phyloP scores from a whole-genome alignment of 2,113 vertebrate genomes.

The Prionailurus viverrinus region DNA sequence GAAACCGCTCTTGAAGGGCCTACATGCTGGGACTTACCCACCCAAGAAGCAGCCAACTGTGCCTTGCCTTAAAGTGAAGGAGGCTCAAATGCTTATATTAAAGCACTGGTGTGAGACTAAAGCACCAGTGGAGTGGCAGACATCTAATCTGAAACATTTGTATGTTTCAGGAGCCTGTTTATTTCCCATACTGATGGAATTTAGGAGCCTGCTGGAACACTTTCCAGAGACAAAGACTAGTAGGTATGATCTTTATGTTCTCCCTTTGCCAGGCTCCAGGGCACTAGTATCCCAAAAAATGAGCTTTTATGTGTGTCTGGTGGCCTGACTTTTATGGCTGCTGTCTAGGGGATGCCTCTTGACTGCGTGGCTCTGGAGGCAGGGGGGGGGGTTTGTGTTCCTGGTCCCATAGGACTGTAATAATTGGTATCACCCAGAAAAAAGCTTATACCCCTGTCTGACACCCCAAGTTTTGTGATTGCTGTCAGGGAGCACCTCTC shows the following conservation, averaged over 20 bases:
- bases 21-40: not conserved
- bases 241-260: not conserved
- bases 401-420: not conserved
- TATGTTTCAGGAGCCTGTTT: no score
- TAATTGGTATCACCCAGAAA: not conserved
- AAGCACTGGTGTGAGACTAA: not conserved
- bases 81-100: not conserved
- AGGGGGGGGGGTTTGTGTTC: not conserved
- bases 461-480: not conserved
- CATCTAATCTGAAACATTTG: not conserved
- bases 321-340: not conserved
- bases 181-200: no score
- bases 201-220: not conserved
- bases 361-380: not conserved
- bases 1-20: not conserved
- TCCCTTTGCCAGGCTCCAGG: not conserved
- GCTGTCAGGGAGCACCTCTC: not conserved
- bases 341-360: not conserved
- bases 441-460: not conserved
- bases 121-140: not conserved
- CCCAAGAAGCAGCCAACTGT: not conserved
- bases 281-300: not conserved
- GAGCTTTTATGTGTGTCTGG: not conserved
- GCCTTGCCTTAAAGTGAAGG: not conserved
- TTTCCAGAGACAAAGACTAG: not conserved